These are phyloP conservation scores for Ctenomys sociabilis DNA, from an alignment of 2,113 vertebrate genomes.

Conservation along the genomic window DNA sequence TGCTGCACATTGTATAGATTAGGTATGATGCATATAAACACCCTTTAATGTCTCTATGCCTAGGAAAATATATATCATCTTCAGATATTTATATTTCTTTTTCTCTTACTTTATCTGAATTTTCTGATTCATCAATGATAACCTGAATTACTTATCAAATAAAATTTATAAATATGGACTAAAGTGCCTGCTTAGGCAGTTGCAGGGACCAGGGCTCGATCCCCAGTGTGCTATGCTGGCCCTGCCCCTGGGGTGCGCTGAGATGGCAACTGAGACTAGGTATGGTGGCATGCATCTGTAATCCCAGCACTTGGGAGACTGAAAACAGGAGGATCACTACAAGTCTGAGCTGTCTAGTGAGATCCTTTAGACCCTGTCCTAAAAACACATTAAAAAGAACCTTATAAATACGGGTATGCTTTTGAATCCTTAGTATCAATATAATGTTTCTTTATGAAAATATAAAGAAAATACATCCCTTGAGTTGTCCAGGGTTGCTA, in stretches of 20 bases:
- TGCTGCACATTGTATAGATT: not conserved
- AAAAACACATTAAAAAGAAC: too few species aligned
- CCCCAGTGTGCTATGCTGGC: too few species aligned
- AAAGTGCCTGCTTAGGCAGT: too few species aligned
- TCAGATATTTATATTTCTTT: not conserved
- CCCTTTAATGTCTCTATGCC: not conserved
- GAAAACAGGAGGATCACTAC: too few species aligned
- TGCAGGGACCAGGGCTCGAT: too few species aligned
- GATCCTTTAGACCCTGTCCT: too few species aligned
- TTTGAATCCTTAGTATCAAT: not conserved
- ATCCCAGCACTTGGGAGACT: too few species aligned
- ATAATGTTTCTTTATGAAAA: not conserved
- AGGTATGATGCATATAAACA: not conserved
- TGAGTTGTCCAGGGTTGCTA: not conserved
- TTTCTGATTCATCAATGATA: conserved; percentile 14
- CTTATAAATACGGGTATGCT: not conserved
- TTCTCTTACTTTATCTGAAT: not conserved
- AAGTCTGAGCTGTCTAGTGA: too few species aligned
- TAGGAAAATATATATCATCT: not conserved
- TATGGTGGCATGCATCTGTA: too few species aligned
- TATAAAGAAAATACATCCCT: not conserved
- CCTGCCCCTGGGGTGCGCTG: too few species aligned
- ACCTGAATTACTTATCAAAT: conserved; percentile 8
- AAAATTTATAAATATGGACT: not conserved
- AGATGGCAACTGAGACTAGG: too few species aligned